Conservation (phyloP, 2,888 invertebrate genomes). For the Heliconius ismenius region DNA sequence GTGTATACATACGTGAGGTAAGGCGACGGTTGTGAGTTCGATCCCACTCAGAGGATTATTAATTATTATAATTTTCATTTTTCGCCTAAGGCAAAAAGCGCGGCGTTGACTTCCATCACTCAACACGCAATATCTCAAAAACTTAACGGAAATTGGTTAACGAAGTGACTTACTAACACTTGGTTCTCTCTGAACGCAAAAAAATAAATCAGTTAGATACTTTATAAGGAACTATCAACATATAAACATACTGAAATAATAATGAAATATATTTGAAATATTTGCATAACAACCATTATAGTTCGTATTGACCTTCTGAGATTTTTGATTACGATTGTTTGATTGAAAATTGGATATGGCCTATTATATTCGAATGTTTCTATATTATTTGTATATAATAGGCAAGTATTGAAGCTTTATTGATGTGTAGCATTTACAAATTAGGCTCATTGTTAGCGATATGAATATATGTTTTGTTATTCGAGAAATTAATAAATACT, state of each 20-base stretch:
- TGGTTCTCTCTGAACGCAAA: not conserved
- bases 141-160: not conserved
- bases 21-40: too few species aligned
- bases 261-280: not conserved
- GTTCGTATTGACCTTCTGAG: conserved; percentile 12
- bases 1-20: too few species aligned
- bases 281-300: not conserved
- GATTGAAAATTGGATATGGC: conserved; percentile 6
- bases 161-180: not conserved
- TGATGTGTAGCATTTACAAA: not conserved
- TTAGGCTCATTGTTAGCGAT: conserved; percentile 9
- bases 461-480: conserved; percentile 4
- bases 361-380: not conserved
- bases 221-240: not conserved
- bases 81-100: too few species aligned
- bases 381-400: not conserved
- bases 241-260: not conserved
- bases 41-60: too few species aligned
- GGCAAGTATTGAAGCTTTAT: not conserved
- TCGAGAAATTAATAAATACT: not conserved
- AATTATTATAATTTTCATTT: too few species aligned
- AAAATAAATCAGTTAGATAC: too few species aligned
- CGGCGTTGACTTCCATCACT: not conserved
- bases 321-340: conserved; percentile 16
- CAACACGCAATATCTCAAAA: not conserved